Base-by-base conservation (phyloP, 1,140 invertebrate species). In the Tenebrio molitor region DNA sequence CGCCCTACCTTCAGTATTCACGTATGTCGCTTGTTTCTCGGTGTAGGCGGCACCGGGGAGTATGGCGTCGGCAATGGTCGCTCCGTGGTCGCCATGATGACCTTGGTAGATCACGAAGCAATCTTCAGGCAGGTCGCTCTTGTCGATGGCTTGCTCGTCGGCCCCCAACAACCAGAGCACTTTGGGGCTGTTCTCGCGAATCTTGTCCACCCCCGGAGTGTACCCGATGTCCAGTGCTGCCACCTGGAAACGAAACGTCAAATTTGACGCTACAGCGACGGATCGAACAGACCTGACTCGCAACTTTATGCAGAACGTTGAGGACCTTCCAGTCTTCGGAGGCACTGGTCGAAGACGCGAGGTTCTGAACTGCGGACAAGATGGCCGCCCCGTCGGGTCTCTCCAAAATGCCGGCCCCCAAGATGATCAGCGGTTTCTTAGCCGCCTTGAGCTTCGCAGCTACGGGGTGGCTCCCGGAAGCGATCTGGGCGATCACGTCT, bases 41-140 rank as follows among this genome's bases (percentile, higher is more conserved):
- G 98, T 99, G 82, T 99, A 99, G 0, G 98, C 97, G n/a, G 96
- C 95, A 67, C 95, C 97, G 14, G 98, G 97, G 1, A 99, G 86
- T 69, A 99, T 89, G 12, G 95, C 89, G 85, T 99, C 97, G 68
- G 98, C 97, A 73, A 97, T 93, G 62, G 90, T 84, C 7, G 98
- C 98, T 73, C 97, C 97, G 73, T 85, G 87, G 84, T 99, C 98
- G 63, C 98, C 98, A 85, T 99, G 97, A 86, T 97, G 97, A 89
- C 91, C 95, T 88, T 97, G 95, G 83, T 99, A 99, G 77, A 99
- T 91, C 64, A 99, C 89, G 75, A 94, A 93, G 73, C 91, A 91
- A 80, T 96, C 93, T 62, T 89, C 86, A 10, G 94, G 90, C 66
- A 99, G 86, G 79, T 96, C 90, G 50, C 91, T 89, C 74, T 90